phyloP scores from a whole-genome alignment of 1,140 invertebrate species.

The Drosophila littoralis region DNA sequence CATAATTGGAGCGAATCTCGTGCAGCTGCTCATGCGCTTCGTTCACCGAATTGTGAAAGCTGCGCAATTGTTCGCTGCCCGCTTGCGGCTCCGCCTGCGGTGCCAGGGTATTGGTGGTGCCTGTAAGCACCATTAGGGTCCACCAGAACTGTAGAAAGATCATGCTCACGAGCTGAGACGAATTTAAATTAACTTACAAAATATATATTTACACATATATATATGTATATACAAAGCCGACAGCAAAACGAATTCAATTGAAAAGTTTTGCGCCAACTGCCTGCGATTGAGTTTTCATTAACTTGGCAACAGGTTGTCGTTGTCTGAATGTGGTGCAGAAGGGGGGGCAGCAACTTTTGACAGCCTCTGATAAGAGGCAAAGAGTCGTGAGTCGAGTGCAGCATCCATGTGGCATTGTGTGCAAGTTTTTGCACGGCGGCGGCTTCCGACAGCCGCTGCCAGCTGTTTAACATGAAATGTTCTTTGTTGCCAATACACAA shows the following conservation, averaged over 20 bases:
- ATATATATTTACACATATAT: constrained; percentile 24
- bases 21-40: constrained; percentile 49
- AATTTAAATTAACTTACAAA: constrained; percentile 26
- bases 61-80: constrained; percentile 29
- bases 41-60: constrained; percentile 45
- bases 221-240: constrained; percentile 5
- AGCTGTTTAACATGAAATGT: constrained; percentile 81
- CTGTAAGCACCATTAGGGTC: constrained; percentile 51
- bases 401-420: constrained; percentile 47
- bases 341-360: no score
- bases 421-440: constrained; percentile 75
- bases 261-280: constrained; percentile 39
- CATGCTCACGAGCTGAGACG: constrained; percentile 25
- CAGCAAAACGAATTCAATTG: constrained; percentile 28
- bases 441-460: constrained; percentile 69
- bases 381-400: constrained; percentile 18
- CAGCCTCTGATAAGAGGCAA: constrained; percentile 42
- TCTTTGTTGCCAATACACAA: constrained; percentile 61
- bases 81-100: neutral
- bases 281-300: constrained; percentile 48
- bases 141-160: constrained; percentile 60
- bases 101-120: neutral
- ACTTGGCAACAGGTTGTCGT: constrained; percentile 51
- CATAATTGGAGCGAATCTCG: constrained; percentile 41
- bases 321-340: no score